A percentile compares a stretch with the other conserved stretches of the same genome.
Evolutionary conservation across 2,113 vertebrate species (phyloP).

Genomic region (Lagenorhynchus albirostris): DNA sequence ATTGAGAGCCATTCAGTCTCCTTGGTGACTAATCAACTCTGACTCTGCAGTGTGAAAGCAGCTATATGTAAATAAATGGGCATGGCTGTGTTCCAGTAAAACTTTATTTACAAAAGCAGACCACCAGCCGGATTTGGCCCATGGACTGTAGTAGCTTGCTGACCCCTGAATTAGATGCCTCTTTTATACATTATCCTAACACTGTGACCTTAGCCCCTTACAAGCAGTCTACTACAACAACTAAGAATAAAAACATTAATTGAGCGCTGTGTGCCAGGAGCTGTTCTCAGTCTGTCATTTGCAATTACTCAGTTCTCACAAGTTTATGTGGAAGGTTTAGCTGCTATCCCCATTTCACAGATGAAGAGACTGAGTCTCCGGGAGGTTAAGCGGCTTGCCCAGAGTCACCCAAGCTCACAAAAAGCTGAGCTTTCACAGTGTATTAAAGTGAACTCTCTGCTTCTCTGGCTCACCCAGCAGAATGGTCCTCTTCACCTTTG

Average conservation of each 20-base stretch:
- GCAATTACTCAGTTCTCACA: neutral
- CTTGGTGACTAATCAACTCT: neutral
- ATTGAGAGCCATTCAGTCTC: neutral
- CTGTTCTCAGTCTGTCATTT: neutral
- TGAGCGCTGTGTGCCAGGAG: neutral
- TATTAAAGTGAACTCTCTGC: neutral
- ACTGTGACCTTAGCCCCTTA: neutral
- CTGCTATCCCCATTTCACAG: neutral
- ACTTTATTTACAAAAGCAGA: neutral
- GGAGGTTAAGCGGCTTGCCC: neutral
- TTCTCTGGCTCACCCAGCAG: neutral
- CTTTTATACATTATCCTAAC: neutral
- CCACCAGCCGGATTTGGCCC: neutral
- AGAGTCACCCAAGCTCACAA: neutral
- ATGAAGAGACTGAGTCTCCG: neutral
- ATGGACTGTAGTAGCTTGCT: neutral
- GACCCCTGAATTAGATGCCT: neutral
- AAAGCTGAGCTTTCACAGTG: neutral
- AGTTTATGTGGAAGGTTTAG: neutral
- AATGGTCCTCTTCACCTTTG: neutral
- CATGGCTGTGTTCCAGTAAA: neutral
- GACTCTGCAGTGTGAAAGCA: neutral
- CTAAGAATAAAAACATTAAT: neutral
- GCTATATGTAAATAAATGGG: neutral
- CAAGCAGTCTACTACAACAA: neutral